Evolutionary conservation across 2,888 invertebrate species (phyloP), one percentile per base, ranked within the genome.

Genomic region (Clivina fossor): DNA sequence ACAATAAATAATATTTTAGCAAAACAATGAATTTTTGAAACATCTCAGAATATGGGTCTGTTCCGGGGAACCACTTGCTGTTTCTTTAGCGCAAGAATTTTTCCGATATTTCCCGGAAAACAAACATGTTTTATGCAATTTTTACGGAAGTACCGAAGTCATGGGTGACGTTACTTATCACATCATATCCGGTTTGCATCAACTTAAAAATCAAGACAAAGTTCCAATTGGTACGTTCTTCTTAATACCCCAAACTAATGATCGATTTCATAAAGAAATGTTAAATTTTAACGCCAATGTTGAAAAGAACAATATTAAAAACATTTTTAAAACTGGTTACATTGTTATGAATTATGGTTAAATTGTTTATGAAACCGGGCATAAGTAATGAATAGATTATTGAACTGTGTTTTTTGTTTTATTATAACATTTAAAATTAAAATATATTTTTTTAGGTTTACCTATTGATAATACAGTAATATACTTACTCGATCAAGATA

Each of bases 131-230:
- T 73, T 94, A 32, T 90, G 90, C 48, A 94, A 93, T 69, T 92
- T 93, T 68, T 93, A 93, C 66, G 94, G 94, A 0, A 91, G 92
- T 61, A 93, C 93, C 0, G 94, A 94, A 71, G 85, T 92, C 1
- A 92, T 93, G 87, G 93, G 91, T 0, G 93, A 93, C 68, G 91
- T 93, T 2, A 91, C 92, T 0, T 92, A 82, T 66, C 84, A 86
- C 63, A 77, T 85, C 0, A 76, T 92, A 63, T 80, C 80, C 56
- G 80, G 76, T 44, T 68, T 74, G 9, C 77, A 77, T 3, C 84
- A 88, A 61, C 65, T 90, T 56, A 78, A 81, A 58, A 71, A 77
- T 55, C 75, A 80, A 54, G 80, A 83, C 5, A 88, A 87, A 63
- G 82, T 93, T 44, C 92, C 93, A 1, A 92, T 94, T 62, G 91